A percentile compares a stretch with the other conserved stretches of the same genome.
These are phyloP conservation scores for Melanotaenia maccullochi DNA, from an alignment of 2,797 vertebrate genomes.

Conservation along the genomic window DNA sequence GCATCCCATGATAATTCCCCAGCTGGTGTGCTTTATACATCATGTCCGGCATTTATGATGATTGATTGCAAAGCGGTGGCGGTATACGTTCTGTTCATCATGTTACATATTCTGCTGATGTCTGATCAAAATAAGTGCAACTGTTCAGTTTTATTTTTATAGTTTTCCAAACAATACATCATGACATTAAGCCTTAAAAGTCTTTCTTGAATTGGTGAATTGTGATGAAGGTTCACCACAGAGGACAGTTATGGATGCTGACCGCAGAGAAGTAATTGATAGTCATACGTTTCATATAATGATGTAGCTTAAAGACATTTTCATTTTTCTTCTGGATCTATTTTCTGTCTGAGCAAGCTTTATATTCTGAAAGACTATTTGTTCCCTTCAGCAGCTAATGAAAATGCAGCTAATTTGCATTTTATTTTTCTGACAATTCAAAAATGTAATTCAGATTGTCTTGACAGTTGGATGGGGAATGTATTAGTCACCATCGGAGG, in stretches of 20 bases:
- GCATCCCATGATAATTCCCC: slow-evolving; percentile 39
- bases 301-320: slow-evolving; percentile 20
- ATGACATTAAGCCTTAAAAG: slow-evolving; percentile 12
- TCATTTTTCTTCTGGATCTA: slow-evolving; percentile 26
- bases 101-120: slow-evolving; percentile 18
- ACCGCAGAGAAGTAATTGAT: slow-evolving; percentile 27
- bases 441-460: slow-evolving; percentile 58
- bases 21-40: slow-evolving; percentile 55
- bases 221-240: slow-evolving; percentile 24
- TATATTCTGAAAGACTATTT: slow-evolving; percentile 45
- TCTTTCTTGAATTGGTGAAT: slow-evolving; percentile 9
- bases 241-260: slow-evolving; percentile 8
- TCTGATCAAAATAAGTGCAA: slow-evolving; percentile 23
- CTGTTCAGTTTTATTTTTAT: slow-evolving; percentile 2
- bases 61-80: slow-evolving; percentile 24
- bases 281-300: slow-evolving; percentile 17
- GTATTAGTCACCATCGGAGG: slow-evolving; percentile 63
- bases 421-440: slow-evolving; percentile 67
- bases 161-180: slow-evolving; percentile 8
- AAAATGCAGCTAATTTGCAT: slow-evolving; percentile 70
- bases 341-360: slow-evolving; percentile 45
- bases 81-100: not conserved
- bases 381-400: slow-evolving; percentile 55
- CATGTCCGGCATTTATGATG: slow-evolving; percentile 61
- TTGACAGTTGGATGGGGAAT: slow-evolving; percentile 62